A percentile compares a stretch with the other conserved stretches of the same genome.
Evolutionary conservation across 1,140 invertebrate genomes (phyloP).

Genomic region (Ptiloglossa arizonensis): DNA sequence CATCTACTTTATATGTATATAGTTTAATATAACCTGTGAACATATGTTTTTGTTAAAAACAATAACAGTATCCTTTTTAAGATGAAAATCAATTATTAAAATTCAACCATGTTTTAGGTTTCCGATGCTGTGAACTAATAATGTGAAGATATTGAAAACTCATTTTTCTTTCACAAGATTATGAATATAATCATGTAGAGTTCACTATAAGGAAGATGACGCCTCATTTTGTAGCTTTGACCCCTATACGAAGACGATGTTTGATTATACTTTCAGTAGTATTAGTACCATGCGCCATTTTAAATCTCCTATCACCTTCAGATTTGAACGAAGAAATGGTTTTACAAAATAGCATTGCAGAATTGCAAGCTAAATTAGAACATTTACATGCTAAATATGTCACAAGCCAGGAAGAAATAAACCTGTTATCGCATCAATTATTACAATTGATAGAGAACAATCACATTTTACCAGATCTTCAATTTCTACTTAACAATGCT

Average conservation of each 20-base stretch:
- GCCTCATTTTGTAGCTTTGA: slow-evolving; percentile 71
- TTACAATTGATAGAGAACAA: slow-evolving; percentile 74
- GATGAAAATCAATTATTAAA: neutral
- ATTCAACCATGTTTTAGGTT: slow-evolving; percentile 34
- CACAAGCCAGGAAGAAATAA: slow-evolving; percentile 82
- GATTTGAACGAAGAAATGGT: slow-evolving; percentile 82
- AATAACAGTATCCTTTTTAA: neutral
- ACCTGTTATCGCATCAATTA: slow-evolving; percentile 75
- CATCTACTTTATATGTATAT: neutral
- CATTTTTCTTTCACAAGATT: slow-evolving; percentile 4
- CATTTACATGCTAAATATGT: slow-evolving; percentile 83
- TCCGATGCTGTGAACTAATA: slow-evolving; percentile 6
- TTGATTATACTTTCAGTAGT: slow-evolving; percentile 72
- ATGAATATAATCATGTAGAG: slow-evolving; percentile 68
- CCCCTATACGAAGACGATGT: slow-evolving; percentile 70
- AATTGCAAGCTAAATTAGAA: slow-evolving; percentile 84
- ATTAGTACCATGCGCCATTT: slow-evolving; percentile 73
- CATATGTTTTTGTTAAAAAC: neutral
- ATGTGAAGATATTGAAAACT: slow-evolving; percentile 35
- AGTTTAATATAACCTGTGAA: neutral
- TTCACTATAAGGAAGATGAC: slow-evolving; percentile 64
- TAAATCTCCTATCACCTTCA: slow-evolving; percentile 74
- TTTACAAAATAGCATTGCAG: slow-evolving; percentile 83
- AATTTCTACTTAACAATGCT: slow-evolving; percentile 74
- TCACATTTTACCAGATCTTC: slow-evolving; percentile 76